phyloP scores from a whole-genome alignment of 2,113 vertebrate genomes.

The Procavia capensis region DNA sequence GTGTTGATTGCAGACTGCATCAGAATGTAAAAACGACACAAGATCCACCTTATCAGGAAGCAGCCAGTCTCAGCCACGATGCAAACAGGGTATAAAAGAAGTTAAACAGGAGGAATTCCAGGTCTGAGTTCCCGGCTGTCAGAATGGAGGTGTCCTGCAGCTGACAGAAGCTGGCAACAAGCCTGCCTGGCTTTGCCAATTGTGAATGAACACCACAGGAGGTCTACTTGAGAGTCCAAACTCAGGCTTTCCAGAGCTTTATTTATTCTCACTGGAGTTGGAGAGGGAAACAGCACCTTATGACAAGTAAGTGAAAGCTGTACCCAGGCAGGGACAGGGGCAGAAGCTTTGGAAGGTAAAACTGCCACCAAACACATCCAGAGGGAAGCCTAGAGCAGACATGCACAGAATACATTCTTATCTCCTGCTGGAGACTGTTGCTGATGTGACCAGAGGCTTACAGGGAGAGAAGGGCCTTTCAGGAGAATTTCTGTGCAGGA shows the following conservation, averaged over 20 bases:
- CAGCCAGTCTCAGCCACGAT: constrained; percentile 18
- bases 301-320: fast-evolving
- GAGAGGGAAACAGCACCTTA: background rate
- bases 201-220: background rate
- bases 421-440: fast-evolving
- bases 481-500: background rate
- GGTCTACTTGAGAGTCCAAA: background rate
- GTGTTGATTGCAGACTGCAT: constrained; percentile 83
- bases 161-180: background rate
- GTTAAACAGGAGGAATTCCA: constrained; percentile 45
- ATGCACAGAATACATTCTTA: fast-evolving
- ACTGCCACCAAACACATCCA: background rate
- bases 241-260: background rate
- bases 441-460: fast-evolving
- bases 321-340: background rate
- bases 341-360: background rate
- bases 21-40: constrained; percentile 83
- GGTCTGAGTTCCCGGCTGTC: background rate
- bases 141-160: background rate
- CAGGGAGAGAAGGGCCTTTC: no score
- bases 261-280: background rate
- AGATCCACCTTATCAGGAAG: constrained; percentile 80
- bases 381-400: fast-evolving
- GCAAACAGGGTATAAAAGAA: constrained; percentile 31
- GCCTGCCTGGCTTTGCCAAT: background rate